Conservation (phyloP, 92 coral and sea anemone species). For the Plumapathes pennacea region DNA sequence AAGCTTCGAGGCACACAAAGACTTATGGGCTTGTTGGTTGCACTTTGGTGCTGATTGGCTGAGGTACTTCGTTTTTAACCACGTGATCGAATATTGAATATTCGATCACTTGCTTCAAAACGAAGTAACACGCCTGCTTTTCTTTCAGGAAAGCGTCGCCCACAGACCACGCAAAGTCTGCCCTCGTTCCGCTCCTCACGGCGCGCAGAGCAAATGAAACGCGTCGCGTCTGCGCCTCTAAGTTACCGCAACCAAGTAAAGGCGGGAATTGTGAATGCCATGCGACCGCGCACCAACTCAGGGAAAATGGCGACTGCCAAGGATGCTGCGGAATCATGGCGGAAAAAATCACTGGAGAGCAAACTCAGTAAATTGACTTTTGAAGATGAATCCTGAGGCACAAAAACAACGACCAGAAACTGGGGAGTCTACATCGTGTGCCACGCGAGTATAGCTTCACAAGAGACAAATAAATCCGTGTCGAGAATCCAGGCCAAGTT, state of each 20-base stretch:
- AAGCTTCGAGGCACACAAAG: too few species aligned
- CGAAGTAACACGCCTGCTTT: neutral
- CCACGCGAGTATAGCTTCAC: too few species aligned
- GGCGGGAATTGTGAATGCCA: constrained; percentile 56
- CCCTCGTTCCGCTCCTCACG: constrained; percentile 53
- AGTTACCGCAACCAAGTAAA: constrained; percentile 74
- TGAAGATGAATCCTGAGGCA: too few species aligned
- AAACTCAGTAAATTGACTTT: too few species aligned
- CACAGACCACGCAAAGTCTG: constrained; percentile 86
- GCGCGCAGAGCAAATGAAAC: constrained; percentile 39
- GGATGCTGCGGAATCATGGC: constrained; percentile 60
- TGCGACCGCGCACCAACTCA: constrained; percentile 45
- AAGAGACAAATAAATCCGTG: too few species aligned
- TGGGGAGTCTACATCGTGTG: too few species aligned
- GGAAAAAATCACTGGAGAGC: constrained; percentile 51
- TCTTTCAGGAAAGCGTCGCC: constrained; percentile 71
- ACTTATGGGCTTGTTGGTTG: too few species aligned
- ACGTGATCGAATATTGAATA: too few species aligned
- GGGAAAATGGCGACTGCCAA: constrained; percentile 36
- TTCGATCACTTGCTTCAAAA: neutral
- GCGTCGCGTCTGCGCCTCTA: constrained; percentile 77
- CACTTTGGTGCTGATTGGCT: too few species aligned
- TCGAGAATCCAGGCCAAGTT: too few species aligned
- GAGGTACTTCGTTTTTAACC: too few species aligned
- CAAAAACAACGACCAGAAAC: too few species aligned